Evolutionary conservation across 1,140 invertebrate species (phyloP).

Genomic region (Homalodisca vitripennis): DNA sequence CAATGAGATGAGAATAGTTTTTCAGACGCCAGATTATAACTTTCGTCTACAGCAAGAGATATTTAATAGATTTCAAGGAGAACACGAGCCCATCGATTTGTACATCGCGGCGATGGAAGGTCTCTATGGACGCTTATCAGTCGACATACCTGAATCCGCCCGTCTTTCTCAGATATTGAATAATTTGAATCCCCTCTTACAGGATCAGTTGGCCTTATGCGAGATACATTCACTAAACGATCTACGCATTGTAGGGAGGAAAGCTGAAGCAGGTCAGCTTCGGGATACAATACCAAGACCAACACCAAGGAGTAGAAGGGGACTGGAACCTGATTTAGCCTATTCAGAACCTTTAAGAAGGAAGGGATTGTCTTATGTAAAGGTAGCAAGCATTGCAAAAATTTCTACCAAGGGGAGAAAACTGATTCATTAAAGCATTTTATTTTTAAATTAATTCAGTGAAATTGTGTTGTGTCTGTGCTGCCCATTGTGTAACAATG

Average conservation of each 20-base stretch:
- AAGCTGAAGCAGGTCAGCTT: neutral
- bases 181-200: neutral
- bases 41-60: slow-evolving; percentile 7
- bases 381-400: too few species aligned
- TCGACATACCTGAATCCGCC: neutral
- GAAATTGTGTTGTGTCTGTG: too few species aligned
- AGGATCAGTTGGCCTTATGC: neutral
- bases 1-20: slow-evolving; percentile 5
- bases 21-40: slow-evolving; percentile 2
- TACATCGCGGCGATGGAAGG: slow-evolving; percentile 9
- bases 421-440: too few species aligned
- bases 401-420: too few species aligned
- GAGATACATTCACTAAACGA: neutral
- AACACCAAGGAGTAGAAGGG: neutral
- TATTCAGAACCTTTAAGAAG: neutral
- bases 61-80: neutral
- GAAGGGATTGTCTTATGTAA: neutral
- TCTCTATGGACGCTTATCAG: neutral
- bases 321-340: slow-evolving; percentile 13
- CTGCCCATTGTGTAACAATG: too few species aligned
- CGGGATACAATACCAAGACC: too few species aligned
- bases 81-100: neutral
- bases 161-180: neutral
- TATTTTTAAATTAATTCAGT: too few species aligned
- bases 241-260: neutral